Evolutionary conservation across 2,888 invertebrate genomes (phyloP), one percentile per base, ranked within the genome.

Genomic region (Tetheella fluctuosa): DNA sequence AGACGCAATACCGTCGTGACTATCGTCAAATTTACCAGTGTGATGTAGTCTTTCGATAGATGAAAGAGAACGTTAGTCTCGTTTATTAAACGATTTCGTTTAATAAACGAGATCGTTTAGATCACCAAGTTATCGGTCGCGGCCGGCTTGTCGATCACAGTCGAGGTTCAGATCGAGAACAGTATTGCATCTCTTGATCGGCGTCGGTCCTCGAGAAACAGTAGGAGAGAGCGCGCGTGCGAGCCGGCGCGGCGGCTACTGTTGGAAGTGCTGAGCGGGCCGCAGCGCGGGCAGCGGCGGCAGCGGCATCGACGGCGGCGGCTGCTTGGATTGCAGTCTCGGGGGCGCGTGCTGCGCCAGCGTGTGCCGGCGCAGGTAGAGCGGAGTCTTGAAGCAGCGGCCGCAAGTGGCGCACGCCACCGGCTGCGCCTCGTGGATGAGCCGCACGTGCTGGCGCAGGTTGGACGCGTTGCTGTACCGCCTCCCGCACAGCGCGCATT

Each of bases 311-410:
- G 79, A 77, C 76, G 83, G 85, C 81, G 71, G 76, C 79, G 81
- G 77, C 76, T 85, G 85, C 94, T 81, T 81, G 82, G 72, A 69
- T 55, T 65, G 67, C 63, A 61, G 61, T 65, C 79, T 78, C 79
- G 83, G 80, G 81, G 81, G 76, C 78, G 88, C 85, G 89, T 96
- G 96, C 78, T 95, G 95, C 90, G 96, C 95, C 78, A 96, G 94
- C 87, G 95, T 95, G 93, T 96, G 96, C 84, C 96, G 95, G 84
- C 95, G 95, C 84, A 96, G 94, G 90, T 96, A 96, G 85, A 96
- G 95, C 89, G 95, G 95, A 79, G 96, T 96, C 94, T 96, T 96
- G 94, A 95, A 95, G 86, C 94, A 94, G 88, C 95, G 95, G 73
- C 95, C 95, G 92, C 96, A 96, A 67, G 95, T 94, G 82, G 93